These are phyloP conservation scores for Antigone vipio DNA, from an alignment of 2,113 vertebrate genomes.

Conservation along the genomic window DNA sequence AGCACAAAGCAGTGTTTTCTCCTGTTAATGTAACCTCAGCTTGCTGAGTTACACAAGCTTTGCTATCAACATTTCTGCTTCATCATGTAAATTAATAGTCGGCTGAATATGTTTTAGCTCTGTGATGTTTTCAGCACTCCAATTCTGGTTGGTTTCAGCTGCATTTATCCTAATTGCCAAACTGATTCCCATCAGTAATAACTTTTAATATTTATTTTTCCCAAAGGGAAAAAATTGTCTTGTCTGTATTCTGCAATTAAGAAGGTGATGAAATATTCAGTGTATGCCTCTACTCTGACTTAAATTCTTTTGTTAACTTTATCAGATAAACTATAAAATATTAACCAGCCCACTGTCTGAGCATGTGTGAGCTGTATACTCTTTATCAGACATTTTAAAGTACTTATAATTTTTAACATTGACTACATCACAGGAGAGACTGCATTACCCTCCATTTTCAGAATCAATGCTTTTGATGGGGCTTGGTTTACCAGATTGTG, in stretches of 20 bases:
- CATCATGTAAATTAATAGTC: conserved; percentile 67
- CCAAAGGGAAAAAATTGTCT: conserved; percentile 65
- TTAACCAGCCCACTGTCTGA: conserved; percentile 68
- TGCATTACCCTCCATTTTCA: conserved; percentile 14
- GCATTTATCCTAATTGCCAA: conserved; percentile 77
- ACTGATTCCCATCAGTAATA: conserved; percentile 75
- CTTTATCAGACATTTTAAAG: conserved; percentile 66
- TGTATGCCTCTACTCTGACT: conserved; percentile 66
- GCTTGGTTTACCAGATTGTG: neutral
- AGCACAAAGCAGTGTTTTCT: conserved; percentile 65
- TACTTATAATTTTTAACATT: conserved; percentile 59
- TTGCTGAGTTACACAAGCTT: conserved; percentile 26
- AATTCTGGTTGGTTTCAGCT: conserved; percentile 69
- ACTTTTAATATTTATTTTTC: conserved; percentile 77
- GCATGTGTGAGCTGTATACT: conserved; percentile 65
- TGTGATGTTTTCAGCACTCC: conserved; percentile 60
- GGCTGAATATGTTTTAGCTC: conserved; percentile 50
- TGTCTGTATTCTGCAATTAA: conserved; percentile 75
- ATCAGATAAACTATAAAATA: conserved; percentile 79
- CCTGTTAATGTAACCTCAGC: conserved; percentile 65
- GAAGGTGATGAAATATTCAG: conserved; percentile 77
- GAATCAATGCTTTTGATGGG: neutral
- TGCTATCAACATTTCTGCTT: conserved; percentile 64
- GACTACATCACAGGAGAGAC: conserved; percentile 1
- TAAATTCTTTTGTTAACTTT: conserved; percentile 81